Conservation (phyloP, 2,888 invertebrate genomes). For the Synanthedon myopaeformis region DNA sequence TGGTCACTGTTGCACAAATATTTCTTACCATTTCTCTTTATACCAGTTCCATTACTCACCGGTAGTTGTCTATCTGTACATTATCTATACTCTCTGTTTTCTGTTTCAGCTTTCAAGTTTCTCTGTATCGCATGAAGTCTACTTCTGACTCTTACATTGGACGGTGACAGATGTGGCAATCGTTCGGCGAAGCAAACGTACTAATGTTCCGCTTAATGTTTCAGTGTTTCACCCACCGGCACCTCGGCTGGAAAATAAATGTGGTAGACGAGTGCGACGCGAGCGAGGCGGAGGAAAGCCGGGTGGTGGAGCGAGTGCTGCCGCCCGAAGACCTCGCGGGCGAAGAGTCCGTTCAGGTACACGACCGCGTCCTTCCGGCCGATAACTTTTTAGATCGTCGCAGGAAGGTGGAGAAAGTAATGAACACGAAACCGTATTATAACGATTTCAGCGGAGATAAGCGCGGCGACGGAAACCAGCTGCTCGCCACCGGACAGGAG, state of each 20-base stretch:
- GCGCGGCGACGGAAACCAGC: slow-evolving; percentile 25
- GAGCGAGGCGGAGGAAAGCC: slow-evolving; percentile 66
- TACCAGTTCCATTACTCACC: slow-evolving; percentile 2
- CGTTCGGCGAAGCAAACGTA: not conserved
- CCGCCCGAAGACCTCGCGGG: slow-evolving; percentile 43
- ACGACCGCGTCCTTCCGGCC: slow-evolving; percentile 73
- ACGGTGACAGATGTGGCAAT: slow-evolving; percentile 27
- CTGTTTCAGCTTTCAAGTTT: slow-evolving; percentile 68
- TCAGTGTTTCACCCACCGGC: slow-evolving; percentile 92
- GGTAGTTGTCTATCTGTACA: slow-evolving; percentile 34
- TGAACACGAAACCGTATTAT: slow-evolving; percentile 61
- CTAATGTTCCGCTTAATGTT: slow-evolving; percentile 21
- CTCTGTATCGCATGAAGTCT: slow-evolving; percentile 52
- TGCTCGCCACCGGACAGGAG: slow-evolving; percentile 34
- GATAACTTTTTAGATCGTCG: slow-evolving; percentile 62
- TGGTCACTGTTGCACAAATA: not conserved
- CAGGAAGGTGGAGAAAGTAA: slow-evolving; percentile 54
- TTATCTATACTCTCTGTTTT: slow-evolving; percentile 60
- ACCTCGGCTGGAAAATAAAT: slow-evolving; percentile 96
- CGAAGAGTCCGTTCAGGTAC: slow-evolving; percentile 75
- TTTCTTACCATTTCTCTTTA: slow-evolving; percentile 4
- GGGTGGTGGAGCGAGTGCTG: slow-evolving; percentile 47
- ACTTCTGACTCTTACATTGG: slow-evolving; percentile 26
- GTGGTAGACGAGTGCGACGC: slow-evolving; percentile 85
- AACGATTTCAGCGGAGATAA: slow-evolving; percentile 63